Conservation (phyloP, 2,888 invertebrate genomes). For the Agelastica alni region DNA sequence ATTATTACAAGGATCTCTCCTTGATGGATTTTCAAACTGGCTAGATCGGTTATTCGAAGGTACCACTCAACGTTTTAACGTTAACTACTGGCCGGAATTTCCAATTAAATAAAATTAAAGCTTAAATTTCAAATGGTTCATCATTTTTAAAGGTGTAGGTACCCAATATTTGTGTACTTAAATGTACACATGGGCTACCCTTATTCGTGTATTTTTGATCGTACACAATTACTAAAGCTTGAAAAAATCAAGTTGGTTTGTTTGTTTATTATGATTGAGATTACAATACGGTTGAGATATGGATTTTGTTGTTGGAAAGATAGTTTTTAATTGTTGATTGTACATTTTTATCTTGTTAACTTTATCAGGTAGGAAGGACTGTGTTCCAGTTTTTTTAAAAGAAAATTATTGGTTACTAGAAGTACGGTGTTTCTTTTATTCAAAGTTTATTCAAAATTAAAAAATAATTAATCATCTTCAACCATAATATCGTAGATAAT, state of each 20-base stretch:
- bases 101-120: conserved; percentile 69
- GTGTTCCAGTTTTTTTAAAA: not conserved
- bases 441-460: too few relatives aligned
- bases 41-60: conserved; percentile 96
- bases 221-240: conserved; percentile 2
- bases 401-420: not conserved
- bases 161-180: too few relatives aligned
- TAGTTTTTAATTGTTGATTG: conserved; percentile 10
- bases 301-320: conserved; percentile 9
- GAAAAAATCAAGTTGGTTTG: conserved; percentile 3
- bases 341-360: conserved; percentile 5
- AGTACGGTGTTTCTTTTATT: conserved; percentile 1
- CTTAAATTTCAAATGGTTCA: conserved; percentile 19
- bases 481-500: too few relatives aligned
- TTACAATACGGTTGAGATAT: not conserved
- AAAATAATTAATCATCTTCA: too few relatives aligned
- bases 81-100: conserved; percentile 99
- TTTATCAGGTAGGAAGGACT: not conserved
- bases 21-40: conserved; percentile 95
- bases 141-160: conserved; percentile 11
- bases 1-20: conserved; percentile 62
- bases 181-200: too few relatives aligned
- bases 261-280: conserved; percentile 1
- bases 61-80: conserved; percentile 90
- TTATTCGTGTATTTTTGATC: conserved; percentile 1